Percentiles rank a stretch among this genome's conserved stretches.
phyloP scores from a whole-genome alignment of 2,113 vertebrate genomes.

The Corapipo altera region DNA sequence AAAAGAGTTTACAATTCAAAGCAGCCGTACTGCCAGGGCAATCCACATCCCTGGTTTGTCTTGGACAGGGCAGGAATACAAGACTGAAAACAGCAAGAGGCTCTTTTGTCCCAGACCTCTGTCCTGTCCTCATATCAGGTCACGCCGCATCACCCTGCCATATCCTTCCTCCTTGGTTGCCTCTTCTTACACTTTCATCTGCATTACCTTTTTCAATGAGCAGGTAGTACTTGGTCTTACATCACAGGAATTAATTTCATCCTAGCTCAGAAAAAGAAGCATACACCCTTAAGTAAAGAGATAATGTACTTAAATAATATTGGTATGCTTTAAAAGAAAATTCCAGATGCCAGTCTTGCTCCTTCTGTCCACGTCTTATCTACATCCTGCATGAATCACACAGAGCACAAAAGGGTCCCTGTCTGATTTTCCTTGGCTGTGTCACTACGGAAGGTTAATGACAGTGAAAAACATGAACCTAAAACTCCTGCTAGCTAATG shows the following conservation, averaged over 20 bases:
- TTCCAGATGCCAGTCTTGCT: neutral
- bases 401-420: slow-evolving; percentile 3
- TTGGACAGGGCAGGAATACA: neutral
- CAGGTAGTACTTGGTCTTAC: neutral
- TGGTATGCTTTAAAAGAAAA: neutral
- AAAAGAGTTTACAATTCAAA: neutral
- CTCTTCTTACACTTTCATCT: neutral
- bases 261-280: neutral
- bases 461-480: neutral
- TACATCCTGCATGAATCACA: slow-evolving; percentile 11
- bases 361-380: neutral
- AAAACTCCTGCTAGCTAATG: neutral
- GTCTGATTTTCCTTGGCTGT: neutral
- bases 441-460: slow-evolving; percentile 30
- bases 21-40: neutral
- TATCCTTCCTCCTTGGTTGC: neutral
- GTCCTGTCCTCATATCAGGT: neutral
- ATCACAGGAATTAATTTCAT: neutral
- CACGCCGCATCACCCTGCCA: neutral
- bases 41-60: neutral
- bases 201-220: neutral
- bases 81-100: neutral
- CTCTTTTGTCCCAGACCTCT: neutral
- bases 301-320: neutral
- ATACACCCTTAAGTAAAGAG: neutral